Evolutionary conservation across 2,113 vertebrate genomes (phyloP).

Genomic region (Tonatia bakeri): DNA sequence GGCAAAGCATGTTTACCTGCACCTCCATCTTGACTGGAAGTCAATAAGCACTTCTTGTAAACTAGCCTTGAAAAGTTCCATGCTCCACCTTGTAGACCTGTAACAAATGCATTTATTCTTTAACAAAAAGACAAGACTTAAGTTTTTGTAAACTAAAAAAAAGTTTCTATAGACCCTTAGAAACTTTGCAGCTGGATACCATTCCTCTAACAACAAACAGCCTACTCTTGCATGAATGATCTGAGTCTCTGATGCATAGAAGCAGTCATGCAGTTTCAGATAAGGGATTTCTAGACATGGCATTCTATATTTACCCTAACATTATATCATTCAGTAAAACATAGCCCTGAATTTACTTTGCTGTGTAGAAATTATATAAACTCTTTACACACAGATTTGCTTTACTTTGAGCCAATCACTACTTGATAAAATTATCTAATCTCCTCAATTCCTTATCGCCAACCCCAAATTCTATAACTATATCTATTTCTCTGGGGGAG

Average conservation of each 20-base stretch:
- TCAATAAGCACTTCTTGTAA: neutral
- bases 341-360: neutral
- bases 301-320: neutral
- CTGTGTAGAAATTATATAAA: neutral
- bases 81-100: neutral
- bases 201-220: neutral
- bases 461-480: neutral
- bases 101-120: neutral
- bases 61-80: neutral
- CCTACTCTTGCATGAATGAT: neutral
- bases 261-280: neutral
- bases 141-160: neutral
- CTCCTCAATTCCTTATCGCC: neutral
- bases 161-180: neutral
- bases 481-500: neutral
- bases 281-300: neutral
- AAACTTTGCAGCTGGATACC: neutral
- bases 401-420: neutral
- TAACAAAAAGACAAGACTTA: neutral
- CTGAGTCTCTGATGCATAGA: neutral
- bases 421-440: neutral
- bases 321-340: neutral
- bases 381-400: neutral
- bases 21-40: too few relatives aligned
- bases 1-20: too few relatives aligned